Base-by-base conservation (phyloP, 2,888 invertebrate genomes). In the Criorhina ranunculi region DNA sequence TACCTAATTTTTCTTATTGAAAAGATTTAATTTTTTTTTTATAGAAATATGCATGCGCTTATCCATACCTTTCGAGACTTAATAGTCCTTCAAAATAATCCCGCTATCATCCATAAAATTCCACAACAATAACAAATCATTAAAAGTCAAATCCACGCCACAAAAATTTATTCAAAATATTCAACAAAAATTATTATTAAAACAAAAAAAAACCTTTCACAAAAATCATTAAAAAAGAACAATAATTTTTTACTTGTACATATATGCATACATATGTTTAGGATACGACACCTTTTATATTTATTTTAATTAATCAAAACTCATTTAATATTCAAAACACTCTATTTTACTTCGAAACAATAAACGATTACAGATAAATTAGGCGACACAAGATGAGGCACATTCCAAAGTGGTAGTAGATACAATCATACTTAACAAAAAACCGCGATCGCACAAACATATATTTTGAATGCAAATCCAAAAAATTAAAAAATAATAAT, bases 321-420 rank as follows among this genome's bases (percentile, higher is more conserved):
- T 66, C 66, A 73, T 82, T 70, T 49, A 77, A 57, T 66, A 83
- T 83, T 83, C 82, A 83, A 66, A 67, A 53, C 82, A 82, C 70
- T 66, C 17, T 33, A 42, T 59, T 69, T 12, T 31, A 75, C 76
- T 76, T 31, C 51, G 24, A 53, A 76, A 69, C 57, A 76, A 55
- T 62, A 19, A 73, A n/a, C 60, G 42, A 69, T 81, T 57, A 64
- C 57, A 24, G 57, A 75, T 53, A 55, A 69, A 55, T 70, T 51
- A 24, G 55, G 33, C 33, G 29, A 42, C 49, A 2, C 44, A n/a
- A 37, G 35, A 17, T 53, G 44, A 15, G 37, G n/a, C n/a, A 59
- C 64, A 57, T 67, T 60, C 51, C 66, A 66, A 60, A 60, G 53
- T 31, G 11, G 42, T 15, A 53, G 51, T 42, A 24, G 35, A 57